Conservation (phyloP, 2,888 invertebrate species). For the Caenorhabditis auriculariae region DNA sequence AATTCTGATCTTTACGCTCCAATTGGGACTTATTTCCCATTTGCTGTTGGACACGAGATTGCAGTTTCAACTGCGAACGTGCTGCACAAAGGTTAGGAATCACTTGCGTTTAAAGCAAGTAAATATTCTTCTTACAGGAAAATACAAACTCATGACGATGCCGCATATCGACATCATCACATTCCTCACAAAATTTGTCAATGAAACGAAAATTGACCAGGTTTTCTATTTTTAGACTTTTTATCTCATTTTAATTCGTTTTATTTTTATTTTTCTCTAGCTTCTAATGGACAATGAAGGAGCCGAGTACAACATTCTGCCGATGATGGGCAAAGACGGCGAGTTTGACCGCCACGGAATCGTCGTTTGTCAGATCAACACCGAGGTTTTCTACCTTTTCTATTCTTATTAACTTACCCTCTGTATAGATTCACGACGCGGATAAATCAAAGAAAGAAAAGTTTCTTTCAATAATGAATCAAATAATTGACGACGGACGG, state of each 20-base stretch:
- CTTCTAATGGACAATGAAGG: conserved; percentile 26
- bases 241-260: background rate
- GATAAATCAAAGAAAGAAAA: conserved; percentile 12
- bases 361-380: conserved; percentile 18
- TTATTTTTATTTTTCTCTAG: too few relatives aligned
- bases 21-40: conserved; percentile 18
- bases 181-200: conserved; percentile 22
- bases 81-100: conserved; percentile 7
- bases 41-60: conserved; percentile 19
- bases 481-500: conserved; percentile 16
- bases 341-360: conserved; percentile 19
- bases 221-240: background rate
- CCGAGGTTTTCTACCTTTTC: conserved; percentile 5
- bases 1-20: conserved; percentile 19
- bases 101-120: background rate
- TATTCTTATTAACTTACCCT: background rate
- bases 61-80: conserved; percentile 15
- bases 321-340: conserved; percentile 20
- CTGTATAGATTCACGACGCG: conserved; percentile 13
- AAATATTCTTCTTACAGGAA: conserved; percentile 4
- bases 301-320: conserved; percentile 21
- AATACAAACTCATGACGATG: conserved; percentile 12
- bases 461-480: conserved; percentile 17
- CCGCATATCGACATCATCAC: conserved; percentile 28
- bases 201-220: conserved; percentile 14